phyloP scores from a whole-genome alignment of 2,888 invertebrate species.

The Drosophila antonietae region DNA sequence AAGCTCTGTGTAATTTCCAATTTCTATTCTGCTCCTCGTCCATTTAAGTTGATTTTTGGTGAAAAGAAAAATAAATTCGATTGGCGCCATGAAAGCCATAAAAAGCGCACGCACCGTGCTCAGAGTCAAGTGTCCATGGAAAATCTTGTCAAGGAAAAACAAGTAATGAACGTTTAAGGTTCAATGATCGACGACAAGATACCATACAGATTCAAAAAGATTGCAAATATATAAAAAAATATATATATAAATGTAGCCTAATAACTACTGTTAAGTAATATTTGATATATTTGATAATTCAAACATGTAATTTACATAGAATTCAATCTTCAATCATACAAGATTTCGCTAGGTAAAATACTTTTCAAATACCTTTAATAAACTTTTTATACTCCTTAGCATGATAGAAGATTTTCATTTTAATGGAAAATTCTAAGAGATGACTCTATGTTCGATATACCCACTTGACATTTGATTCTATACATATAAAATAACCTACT shows the following conservation, averaged over 20 bases:
- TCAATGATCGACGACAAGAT: conserved; percentile 1
- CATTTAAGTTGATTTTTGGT: conserved; percentile 38
- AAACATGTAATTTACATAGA: neutral
- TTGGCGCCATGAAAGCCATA: conserved; percentile 72
- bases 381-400: neutral
- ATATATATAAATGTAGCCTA: neutral
- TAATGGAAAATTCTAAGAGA: no score
- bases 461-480: neutral
- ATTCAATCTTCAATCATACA: neutral
- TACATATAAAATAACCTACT: conserved; percentile 9
- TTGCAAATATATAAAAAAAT: neutral
- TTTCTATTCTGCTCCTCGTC: conserved; percentile 41
- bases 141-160: conserved; percentile 37
- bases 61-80: conserved; percentile 36
- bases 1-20: conserved; percentile 12
- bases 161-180: conserved; percentile 1
- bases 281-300: neutral
- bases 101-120: conserved; percentile 56
- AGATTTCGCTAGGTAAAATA: neutral
- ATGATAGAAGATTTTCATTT: neutral
- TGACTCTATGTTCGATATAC: conserved; percentile 4
- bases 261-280: neutral
- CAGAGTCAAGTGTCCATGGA: conserved; percentile 29
- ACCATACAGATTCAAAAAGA: neutral
- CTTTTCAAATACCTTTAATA: neutral